phyloP scores from a whole-genome alignment of 2,113 vertebrate species.

The Pituophis catenifer region DNA sequence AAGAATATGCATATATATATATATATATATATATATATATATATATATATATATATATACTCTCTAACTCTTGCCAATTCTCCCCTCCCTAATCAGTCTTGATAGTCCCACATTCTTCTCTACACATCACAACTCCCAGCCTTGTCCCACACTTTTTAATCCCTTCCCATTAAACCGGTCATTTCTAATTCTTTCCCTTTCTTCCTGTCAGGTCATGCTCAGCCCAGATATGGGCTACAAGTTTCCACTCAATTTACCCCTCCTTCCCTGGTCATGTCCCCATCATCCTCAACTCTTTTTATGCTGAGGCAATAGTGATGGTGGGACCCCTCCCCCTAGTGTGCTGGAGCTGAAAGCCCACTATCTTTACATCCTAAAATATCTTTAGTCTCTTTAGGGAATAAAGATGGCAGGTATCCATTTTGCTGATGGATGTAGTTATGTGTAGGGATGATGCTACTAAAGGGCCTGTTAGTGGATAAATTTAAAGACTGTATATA shows the following conservation, averaged over 20 bases:
- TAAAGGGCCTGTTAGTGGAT: background rate
- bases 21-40: too few species aligned
- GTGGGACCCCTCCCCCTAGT: background rate
- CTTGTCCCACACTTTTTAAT: background rate
- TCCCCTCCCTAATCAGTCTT: background rate
- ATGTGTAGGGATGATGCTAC: background rate
- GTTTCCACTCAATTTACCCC: background rate
- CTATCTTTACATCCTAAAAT: background rate
- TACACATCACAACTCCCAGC: background rate
- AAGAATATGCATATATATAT: too few species aligned
- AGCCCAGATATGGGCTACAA: background rate
- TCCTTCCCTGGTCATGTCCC: background rate
- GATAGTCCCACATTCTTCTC: background rate
- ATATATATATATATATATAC: too few species aligned
- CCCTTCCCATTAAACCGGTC: background rate
- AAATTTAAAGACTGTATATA: background rate
- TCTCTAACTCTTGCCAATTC: background rate
- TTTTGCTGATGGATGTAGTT: background rate
- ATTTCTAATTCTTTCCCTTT: background rate
- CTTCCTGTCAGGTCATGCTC: background rate
- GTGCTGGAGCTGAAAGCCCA: background rate
- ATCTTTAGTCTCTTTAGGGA: background rate
- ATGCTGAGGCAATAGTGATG: background rate
- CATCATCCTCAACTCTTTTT: background rate
- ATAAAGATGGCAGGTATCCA: too few species aligned